Percentiles rank a stretch among this genome's conserved stretches.
These are phyloP conservation scores for Calidris pygmaea DNA, from an alignment of 2,113 vertebrate species.

Conservation along the genomic window DNA sequence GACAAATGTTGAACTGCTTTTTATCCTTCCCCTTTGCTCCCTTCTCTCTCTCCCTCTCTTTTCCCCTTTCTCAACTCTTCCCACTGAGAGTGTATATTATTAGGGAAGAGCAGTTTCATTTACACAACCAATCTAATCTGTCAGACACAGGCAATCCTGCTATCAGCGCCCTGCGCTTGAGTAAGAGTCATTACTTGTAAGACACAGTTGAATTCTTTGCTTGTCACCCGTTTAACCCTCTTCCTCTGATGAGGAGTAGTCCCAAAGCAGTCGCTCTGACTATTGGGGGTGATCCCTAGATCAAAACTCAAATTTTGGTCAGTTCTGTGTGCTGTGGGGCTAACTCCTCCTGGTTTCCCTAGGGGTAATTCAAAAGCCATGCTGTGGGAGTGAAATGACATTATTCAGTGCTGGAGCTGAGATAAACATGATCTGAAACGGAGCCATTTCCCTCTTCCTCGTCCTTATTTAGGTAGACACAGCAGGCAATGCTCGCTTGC, in stretches of 20 bases:
- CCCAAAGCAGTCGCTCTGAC: background rate
- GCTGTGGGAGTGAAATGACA: background rate
- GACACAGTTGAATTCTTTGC: background rate
- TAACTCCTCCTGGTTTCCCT: background rate
- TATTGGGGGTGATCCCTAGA: background rate
- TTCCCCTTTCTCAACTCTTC: background rate
- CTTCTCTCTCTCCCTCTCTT: background rate
- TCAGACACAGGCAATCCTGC: background rate
- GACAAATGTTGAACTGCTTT: background rate
- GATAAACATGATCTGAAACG: background rate
- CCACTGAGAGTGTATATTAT: background rate
- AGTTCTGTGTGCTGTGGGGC: background rate
- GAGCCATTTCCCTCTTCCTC: background rate
- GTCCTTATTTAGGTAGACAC: background rate
- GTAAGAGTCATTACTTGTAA: background rate
- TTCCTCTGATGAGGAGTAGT: background rate
- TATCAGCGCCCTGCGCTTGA: background rate
- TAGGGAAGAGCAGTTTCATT: constrained; percentile 15
- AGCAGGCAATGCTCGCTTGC: background rate
- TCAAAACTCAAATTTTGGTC: background rate
- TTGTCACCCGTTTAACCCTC: background rate
- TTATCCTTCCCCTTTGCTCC: background rate
- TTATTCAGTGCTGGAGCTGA: background rate
- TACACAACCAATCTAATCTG: background rate
- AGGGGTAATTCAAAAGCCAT: background rate